phyloP scores from a whole-genome alignment of 2,113 vertebrate species.

The Centropristis striata region DNA sequence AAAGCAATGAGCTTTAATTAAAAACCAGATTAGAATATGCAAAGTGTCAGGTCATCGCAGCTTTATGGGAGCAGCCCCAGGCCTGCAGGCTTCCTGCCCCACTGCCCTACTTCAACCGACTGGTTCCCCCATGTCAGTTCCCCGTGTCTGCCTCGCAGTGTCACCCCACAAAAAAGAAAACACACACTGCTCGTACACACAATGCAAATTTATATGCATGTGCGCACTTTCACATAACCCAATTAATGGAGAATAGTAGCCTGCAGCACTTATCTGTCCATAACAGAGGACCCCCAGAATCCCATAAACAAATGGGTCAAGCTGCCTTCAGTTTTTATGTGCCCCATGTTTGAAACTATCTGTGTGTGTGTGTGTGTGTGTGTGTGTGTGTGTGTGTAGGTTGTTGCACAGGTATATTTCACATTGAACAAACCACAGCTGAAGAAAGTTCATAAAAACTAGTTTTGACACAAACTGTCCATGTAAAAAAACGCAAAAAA shows the following conservation, averaged over 20 bases:
- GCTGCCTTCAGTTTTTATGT: slow-evolving; percentile 25
- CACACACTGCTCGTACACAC: background rate
- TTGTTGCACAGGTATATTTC: no score
- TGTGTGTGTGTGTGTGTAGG: slow-evolving; percentile 1
- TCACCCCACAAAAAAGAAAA: slow-evolving; percentile 21
- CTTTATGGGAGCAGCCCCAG: slow-evolving; percentile 20
- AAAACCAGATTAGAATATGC: slow-evolving; percentile 40
- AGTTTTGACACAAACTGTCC: no score
- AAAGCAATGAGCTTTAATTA: slow-evolving; percentile 10
- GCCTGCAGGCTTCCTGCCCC: slow-evolving; percentile 41
- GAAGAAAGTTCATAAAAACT: no score
- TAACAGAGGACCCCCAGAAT: slow-evolving; percentile 19
- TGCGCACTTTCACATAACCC: slow-evolving; percentile 52
- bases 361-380: slow-evolving; percentile 3
- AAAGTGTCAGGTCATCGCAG: slow-evolving; percentile 28
- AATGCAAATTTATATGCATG: slow-evolving; percentile 41
- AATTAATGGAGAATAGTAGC: slow-evolving; percentile 29
- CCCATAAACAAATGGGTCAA: slow-evolving; percentile 51
- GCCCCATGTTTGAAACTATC: background rate
- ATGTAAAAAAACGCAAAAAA: no score
- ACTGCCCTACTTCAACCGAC: slow-evolving; percentile 70
- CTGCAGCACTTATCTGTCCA: slow-evolving; percentile 38
- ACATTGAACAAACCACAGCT: no score
- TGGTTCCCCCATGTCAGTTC: slow-evolving; percentile 28
- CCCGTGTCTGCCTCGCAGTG: background rate